These are phyloP conservation scores for Bactericera cockerelli DNA, from an alignment of 1,140 invertebrate genomes.

Conservation along the genomic window DNA sequence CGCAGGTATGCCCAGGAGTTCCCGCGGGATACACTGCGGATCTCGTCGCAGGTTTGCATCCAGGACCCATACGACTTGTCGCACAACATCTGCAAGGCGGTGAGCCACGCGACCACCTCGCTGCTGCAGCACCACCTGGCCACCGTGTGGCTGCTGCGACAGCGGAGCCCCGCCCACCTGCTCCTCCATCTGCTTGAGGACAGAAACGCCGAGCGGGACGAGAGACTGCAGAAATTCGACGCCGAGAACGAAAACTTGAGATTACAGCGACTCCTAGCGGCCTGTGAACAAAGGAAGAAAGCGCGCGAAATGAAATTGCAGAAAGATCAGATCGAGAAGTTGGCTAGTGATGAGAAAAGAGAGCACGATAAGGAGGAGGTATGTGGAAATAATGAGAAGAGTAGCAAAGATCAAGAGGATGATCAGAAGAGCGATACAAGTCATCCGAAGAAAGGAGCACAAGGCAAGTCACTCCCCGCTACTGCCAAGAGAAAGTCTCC, in stretches of 20 bases:
- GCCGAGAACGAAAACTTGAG: not conserved
- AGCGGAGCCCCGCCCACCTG: not conserved
- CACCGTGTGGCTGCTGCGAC: not conserved
- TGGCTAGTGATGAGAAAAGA: no score
- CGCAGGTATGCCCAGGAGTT: not conserved
- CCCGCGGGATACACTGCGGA: not conserved
- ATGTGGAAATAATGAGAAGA: no score
- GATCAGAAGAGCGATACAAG: no score
- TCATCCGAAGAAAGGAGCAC: no score
- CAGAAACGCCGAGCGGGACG: not conserved
- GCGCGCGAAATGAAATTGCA: no score
- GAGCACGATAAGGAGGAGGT: no score
- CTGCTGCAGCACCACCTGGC: not conserved
- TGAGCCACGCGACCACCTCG: not conserved
- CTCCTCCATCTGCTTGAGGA: not conserved
- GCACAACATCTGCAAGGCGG: not conserved
- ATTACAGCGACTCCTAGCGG: not conserved
- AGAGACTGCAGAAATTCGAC: not conserved
- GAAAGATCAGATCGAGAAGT: no score
- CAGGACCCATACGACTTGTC: constrained; percentile 1
- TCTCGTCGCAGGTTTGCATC: not conserved
- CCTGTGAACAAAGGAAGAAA: no score
- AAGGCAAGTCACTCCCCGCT: no score
- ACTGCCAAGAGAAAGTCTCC: no score
- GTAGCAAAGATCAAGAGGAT: no score